phyloP scores from a whole-genome alignment of 2,113 vertebrate genomes.

The Gavialis gangeticus region DNA sequence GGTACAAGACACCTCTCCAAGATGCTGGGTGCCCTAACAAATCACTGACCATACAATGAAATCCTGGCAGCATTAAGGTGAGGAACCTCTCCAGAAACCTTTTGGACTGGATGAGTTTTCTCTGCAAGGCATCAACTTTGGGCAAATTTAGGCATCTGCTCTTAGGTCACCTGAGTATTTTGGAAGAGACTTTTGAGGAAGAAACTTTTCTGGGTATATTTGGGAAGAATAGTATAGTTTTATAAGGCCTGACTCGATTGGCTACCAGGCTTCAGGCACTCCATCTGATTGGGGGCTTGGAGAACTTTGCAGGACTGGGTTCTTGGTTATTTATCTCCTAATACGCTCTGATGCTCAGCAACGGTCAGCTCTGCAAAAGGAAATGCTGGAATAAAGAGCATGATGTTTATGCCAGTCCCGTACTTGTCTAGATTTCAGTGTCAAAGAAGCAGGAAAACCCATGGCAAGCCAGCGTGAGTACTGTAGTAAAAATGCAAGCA shows the following conservation, averaged over 20 bases:
- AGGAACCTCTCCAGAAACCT: background rate
- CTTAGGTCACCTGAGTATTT: background rate
- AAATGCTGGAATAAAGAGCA: background rate
- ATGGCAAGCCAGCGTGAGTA: background rate
- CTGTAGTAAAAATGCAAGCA: background rate
- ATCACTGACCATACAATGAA: background rate
- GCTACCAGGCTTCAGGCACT: background rate
- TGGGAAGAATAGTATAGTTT: background rate
- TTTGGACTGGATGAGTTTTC: background rate
- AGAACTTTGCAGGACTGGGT: background rate
- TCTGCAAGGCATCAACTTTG: background rate
- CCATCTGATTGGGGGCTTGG: background rate
- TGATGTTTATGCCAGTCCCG: background rate
- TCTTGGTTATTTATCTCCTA: background rate
- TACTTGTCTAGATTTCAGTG: background rate
- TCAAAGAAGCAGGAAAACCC: background rate
- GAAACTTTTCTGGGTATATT: background rate
- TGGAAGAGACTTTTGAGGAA: background rate
- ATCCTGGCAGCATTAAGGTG: background rate
- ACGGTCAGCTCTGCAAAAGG: background rate
- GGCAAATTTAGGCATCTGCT: background rate
- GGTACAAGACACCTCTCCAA: background rate
- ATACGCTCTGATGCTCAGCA: background rate
- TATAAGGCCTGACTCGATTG: background rate
- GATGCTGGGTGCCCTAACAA: background rate